Conservation (phyloP, 2,888 invertebrate genomes). For the Poecilus cupreus region DNA sequence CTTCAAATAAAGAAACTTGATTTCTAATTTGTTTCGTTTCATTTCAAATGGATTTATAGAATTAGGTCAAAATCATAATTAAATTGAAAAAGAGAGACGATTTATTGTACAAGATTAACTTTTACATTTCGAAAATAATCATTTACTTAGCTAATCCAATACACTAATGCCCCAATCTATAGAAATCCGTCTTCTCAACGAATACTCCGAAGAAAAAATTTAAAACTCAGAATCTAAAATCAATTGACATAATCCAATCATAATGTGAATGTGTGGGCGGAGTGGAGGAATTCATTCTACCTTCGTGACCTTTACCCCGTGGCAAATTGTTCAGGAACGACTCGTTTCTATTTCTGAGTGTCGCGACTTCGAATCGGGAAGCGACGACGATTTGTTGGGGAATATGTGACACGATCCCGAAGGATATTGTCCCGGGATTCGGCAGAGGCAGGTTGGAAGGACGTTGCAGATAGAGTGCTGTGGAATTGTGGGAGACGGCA, state of each 20-base stretch:
- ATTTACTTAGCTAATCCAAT: neutral
- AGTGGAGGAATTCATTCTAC: neutral
- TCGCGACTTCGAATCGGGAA: constrained; percentile 8
- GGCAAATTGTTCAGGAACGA: neutral
- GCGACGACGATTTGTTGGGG: constrained; percentile 42
- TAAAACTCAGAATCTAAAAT: constrained; percentile 38
- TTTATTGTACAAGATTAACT: neutral
- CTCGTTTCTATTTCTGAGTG: neutral
- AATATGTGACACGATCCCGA: constrained; percentile 49
- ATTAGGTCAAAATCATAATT: neutral
- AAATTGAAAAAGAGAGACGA: neutral
- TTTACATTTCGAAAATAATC: neutral
- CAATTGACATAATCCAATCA: constrained; percentile 48
- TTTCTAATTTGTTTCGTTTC: neutral
- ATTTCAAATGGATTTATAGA: neutral
- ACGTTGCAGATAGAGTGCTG: neutral
- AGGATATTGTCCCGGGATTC: constrained; percentile 22
- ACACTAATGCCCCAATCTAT: neutral
- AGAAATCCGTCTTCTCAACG: neutral
- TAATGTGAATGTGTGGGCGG: constrained; percentile 21
- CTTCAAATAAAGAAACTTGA: neutral
- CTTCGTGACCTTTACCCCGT: neutral
- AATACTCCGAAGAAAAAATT: neutral
- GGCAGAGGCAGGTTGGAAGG: neutral
- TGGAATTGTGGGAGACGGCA: neutral